Conservation (phyloP, 1,140 invertebrate genomes). For the Drosophila mayri region DNA sequence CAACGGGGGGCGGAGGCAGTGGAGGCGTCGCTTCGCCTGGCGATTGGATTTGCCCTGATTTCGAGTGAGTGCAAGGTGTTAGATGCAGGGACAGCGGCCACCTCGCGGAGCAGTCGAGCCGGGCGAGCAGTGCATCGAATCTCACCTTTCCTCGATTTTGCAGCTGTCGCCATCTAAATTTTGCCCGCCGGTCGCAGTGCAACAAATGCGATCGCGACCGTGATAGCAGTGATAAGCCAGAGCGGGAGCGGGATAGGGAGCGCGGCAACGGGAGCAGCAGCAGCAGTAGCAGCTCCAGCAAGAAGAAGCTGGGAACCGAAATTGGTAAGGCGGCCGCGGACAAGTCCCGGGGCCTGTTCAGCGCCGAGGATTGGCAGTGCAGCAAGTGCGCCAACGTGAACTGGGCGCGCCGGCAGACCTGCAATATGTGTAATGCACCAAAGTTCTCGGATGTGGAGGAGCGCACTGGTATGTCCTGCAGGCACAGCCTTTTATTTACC, state of each 20-base stretch:
- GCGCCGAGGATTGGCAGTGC: slow-evolving; percentile 99
- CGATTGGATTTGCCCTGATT: slow-evolving; percentile 87
- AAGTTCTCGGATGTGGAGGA: slow-evolving; percentile 97
- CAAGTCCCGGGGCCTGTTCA: slow-evolving; percentile 98
- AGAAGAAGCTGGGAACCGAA: slow-evolving; percentile 97
- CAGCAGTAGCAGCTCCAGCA: slow-evolving; percentile 86
- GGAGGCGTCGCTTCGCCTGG: slow-evolving; percentile 80
- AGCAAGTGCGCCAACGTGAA: slow-evolving; percentile 99
- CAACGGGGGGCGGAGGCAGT: slow-evolving; percentile 27
- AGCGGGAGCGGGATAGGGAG: slow-evolving; percentile 55
- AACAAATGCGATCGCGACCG: slow-evolving; percentile 91
- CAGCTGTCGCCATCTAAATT: slow-evolving; percentile 97
- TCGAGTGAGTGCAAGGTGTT: slow-evolving; percentile 82
- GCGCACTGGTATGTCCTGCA: slow-evolving; percentile 85
- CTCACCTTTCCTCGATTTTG: slow-evolving; percentile 51
- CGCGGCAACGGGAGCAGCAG: slow-evolving; percentile 86
- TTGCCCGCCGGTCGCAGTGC: slow-evolving; percentile 94
- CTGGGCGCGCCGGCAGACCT: slow-evolving; percentile 98
- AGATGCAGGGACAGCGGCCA: slow-evolving; percentile 52
- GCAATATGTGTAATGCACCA: slow-evolving; percentile 99
- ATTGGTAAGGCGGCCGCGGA: slow-evolving; percentile 99
- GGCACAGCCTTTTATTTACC: slow-evolving; percentile 49
- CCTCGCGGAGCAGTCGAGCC: slow-evolving; percentile 19
- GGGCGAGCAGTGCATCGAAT: slow-evolving; percentile 40
- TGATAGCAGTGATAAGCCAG: slow-evolving; percentile 63